phyloP scores from a whole-genome alignment of 2,888 invertebrate species.

The Bombylius major region DNA sequence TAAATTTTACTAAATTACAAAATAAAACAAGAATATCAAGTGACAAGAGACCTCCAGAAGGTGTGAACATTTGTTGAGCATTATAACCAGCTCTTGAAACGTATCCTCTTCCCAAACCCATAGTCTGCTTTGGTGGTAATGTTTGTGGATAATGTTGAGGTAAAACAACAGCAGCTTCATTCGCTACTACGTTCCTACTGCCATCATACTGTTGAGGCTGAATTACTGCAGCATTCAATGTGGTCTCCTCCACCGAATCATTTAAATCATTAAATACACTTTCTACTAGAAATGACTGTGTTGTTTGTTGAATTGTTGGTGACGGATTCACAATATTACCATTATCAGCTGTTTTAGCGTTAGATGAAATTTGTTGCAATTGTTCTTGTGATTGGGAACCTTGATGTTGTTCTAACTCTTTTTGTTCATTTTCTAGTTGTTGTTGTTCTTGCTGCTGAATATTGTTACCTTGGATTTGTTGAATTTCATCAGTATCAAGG shows the following conservation, averaged over 20 bases:
- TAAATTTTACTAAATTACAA: too few relatives aligned
- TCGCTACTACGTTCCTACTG: background rate
- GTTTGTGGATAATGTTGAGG: slow-evolving; percentile 18
- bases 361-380: slow-evolving; percentile 11
- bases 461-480: slow-evolving; percentile 5
- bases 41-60: slow-evolving; percentile 30
- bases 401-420: slow-evolving; percentile 6
- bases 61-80: slow-evolving; percentile 19
- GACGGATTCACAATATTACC: slow-evolving; percentile 4
- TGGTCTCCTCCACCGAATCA: slow-evolving; percentile 34
- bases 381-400: slow-evolving; percentile 9
- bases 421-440: background rate
- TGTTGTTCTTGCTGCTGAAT: slow-evolving; percentile 12
- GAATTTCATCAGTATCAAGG: slow-evolving; percentile 18
- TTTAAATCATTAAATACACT: slow-evolving; percentile 57
- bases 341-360: slow-evolving; percentile 1
- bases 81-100: slow-evolving; percentile 12
- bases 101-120: slow-evolving; percentile 3
- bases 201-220: slow-evolving; percentile 6
- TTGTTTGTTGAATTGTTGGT: slow-evolving; percentile 37
- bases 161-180: slow-evolving; percentile 3
- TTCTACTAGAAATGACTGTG: slow-evolving; percentile 29
- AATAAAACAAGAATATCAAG: background rate
- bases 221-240: slow-evolving; percentile 7
- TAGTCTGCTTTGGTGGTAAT: slow-evolving; percentile 20